phyloP scores from a whole-genome alignment of 92 coral and sea anemone species.

The Pocillopora meandrina region DNA sequence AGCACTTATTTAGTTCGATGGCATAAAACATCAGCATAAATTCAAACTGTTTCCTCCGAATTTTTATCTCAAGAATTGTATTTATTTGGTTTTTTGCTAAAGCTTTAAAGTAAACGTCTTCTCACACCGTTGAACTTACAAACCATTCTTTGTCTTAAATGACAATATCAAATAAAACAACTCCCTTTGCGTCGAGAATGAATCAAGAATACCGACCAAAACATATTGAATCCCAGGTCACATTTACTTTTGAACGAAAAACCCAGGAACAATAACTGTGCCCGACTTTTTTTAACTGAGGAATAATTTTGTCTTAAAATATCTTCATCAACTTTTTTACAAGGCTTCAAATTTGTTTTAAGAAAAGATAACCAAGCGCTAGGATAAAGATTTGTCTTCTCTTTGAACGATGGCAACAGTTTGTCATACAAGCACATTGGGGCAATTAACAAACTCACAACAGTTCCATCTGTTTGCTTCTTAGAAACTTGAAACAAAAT shows the following conservation, averaged over 20 bases:
- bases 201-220: neutral
- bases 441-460: constrained; percentile 26
- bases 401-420: constrained; percentile 9
- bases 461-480: constrained; percentile 28
- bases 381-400: no score
- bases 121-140: neutral
- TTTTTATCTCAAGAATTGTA: no score
- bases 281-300: no score
- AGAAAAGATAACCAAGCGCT: no score
- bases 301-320: no score
- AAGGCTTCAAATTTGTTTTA: no score
- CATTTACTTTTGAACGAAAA: neutral
- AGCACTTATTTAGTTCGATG: no score
- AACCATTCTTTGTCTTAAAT: constrained; percentile 1
- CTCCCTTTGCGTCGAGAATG: neutral
- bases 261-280: neutral
- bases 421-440: neutral
- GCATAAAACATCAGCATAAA: no score
- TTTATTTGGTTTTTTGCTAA: no score
- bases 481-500: constrained; percentile 34
- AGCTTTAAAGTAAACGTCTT: neutral
- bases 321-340: no score
- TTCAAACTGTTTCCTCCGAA: no score
- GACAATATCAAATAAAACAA: neutral
- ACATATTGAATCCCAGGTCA: neutral